Evolutionary conservation across 1,140 invertebrate genomes (phyloP), one percentile per base, ranked within the genome.

Genomic region (Caerostris darwini): DNA sequence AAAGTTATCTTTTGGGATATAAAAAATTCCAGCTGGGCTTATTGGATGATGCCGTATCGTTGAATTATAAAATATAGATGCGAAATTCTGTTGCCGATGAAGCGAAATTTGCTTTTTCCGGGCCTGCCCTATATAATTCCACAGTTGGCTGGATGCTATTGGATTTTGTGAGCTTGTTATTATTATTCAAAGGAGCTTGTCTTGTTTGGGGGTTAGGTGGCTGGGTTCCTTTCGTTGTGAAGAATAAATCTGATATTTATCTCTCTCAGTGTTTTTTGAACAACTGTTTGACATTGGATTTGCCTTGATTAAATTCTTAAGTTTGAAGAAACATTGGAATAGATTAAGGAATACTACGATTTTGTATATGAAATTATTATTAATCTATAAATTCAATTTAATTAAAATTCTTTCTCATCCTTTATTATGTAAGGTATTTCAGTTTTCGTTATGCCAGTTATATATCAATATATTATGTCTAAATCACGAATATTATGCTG

Each of bases 21-120:
- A 77, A 77, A 77, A 77, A 77, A 77, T 12, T 34, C 7, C 19
- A 50, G 59, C 34, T 77, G 10, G 19, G 69, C 19, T 53, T 77
- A 50, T 77, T 34, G 19, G 10, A 77, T 77, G 69, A 50, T 50
- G 34, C 69, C 34, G 19, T 77, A 77, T 77, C 69, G 34, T 77
- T 12, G 19, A 77, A 77, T 77, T 77, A 77, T 77, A 77, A 77
- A 77, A 50, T 77, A 77, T 77, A 77, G 69, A 77, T 77, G 50
- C 3, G 69, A 77, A 77, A 53, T 77, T 34, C 10, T 77, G 69
- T 50, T 50, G 7, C 69, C 14, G 7, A 50, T 53, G 69, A 53
- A 8, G 69, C 34, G 69, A 77, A 77, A 77, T 77, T 77, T 77
- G 69, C 50, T 77, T 77, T n/a, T 77, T 10, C 69, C 50, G 2